These are phyloP conservation scores for Sarcophilus harrisii DNA, from an alignment of 2,797 vertebrate species.

Conservation along the genomic window DNA sequence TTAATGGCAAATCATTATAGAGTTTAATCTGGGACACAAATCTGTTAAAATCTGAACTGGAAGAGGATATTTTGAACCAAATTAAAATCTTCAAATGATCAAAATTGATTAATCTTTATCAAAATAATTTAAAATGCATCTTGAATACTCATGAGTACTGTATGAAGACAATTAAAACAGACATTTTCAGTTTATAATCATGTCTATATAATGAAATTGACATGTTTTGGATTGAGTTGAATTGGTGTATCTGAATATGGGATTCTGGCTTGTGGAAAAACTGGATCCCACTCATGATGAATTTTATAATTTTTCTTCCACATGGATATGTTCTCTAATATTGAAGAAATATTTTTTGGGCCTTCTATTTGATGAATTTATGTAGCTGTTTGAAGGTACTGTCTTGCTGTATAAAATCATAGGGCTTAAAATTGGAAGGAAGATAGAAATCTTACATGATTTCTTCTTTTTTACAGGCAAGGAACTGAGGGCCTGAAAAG, in stretches of 20 bases:
- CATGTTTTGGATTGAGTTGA: constrained; percentile 41
- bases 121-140: constrained; percentile 42
- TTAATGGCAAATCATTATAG: neutral
- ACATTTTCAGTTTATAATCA: constrained; percentile 7
- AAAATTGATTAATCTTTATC: constrained; percentile 46
- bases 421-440: neutral
- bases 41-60: constrained; percentile 46
- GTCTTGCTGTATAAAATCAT: neutral
- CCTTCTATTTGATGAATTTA: neutral
- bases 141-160: constrained; percentile 14
- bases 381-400: neutral
- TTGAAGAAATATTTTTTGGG: constrained; percentile 21
- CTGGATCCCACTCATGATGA: constrained; percentile 23
- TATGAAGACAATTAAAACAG: constrained; percentile 36
- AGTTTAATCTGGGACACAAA: constrained; percentile 10
- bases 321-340: neutral
- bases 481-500: neutral
- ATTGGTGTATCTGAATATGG: constrained; percentile 26
- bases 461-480: neutral
- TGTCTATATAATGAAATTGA: constrained; percentile 16
- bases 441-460: neutral
- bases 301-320: neutral
- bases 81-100: constrained; percentile 22
- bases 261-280: constrained; percentile 38
- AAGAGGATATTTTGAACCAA: constrained; percentile 55